Conservation (phyloP, 2,888 invertebrate genomes). For the Ophion slaviceki region DNA sequence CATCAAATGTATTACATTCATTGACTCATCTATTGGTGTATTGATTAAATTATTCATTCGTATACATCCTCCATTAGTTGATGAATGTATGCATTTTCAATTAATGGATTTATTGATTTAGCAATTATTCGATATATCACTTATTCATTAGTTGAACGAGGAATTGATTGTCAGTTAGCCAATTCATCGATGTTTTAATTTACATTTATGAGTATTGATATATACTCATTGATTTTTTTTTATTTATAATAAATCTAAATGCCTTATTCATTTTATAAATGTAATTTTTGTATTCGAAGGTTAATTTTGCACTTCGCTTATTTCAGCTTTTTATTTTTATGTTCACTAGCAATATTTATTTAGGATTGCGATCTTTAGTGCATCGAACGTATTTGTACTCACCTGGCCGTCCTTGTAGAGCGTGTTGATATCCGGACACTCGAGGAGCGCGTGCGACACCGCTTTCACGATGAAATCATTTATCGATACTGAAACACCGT, state of each 20-base stretch:
- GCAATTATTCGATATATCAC: neutral
- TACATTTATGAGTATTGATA: neutral
- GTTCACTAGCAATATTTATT: neutral
- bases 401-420: slow-evolving; percentile 84
- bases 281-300: no score
- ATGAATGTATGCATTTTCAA: neutral
- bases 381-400: slow-evolving; percentile 38
- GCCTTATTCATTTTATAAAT: neutral
- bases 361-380: neutral
- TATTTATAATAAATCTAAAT: neutral
- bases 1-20: neutral
- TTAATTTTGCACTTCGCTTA: neutral
- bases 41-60: no score
- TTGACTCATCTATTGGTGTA: neutral
- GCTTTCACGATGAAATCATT: slow-evolving; percentile 89
- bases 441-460: slow-evolving; percentile 86
- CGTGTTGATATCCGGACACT: slow-evolving; percentile 84
- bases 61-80: neutral
- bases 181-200: neutral
- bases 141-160: neutral
- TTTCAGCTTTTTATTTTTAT: neutral
- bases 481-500: slow-evolving; percentile 86
- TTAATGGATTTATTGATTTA: neutral
- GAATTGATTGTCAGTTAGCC: neutral
- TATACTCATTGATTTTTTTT: neutral